Percentiles rank a stretch among this genome's conserved stretches.
Evolutionary conservation across 1,140 invertebrate species (phyloP).

Genomic region (Dendrolimus kikuchii): DNA sequence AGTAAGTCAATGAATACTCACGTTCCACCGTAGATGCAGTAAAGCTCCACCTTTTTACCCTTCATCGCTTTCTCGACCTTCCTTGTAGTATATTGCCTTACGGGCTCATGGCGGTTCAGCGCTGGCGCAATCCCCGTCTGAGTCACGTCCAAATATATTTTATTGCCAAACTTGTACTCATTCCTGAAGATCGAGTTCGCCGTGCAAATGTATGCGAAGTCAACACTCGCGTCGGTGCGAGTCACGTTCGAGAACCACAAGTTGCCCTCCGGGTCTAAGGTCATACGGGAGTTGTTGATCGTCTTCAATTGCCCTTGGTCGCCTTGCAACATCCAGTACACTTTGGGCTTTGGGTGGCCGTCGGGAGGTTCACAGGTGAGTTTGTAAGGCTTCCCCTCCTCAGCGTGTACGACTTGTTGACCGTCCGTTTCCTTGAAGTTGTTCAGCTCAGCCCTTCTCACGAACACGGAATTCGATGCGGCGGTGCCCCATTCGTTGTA

Average conservation of each 20-base stretch:
- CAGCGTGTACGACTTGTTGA: conserved; percentile 76
- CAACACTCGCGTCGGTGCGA: conserved; percentile 83
- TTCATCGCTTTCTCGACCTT: conserved; percentile 89
- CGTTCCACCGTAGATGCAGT: conserved; percentile 94
- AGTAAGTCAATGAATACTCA: conserved; percentile 69
- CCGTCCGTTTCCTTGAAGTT: conserved; percentile 87
- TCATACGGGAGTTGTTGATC: conserved; percentile 94
- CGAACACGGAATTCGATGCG: conserved; percentile 94
- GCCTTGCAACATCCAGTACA: conserved; percentile 93
- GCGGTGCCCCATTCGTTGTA: conserved; percentile 95
- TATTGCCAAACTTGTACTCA: conserved; percentile 93
- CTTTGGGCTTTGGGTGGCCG: conserved; percentile 94
- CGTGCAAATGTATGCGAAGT: conserved; percentile 91
- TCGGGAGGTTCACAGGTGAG: conserved; percentile 92
- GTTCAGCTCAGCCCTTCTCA: conserved; percentile 94
- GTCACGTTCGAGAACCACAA: conserved; percentile 97
- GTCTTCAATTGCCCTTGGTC: conserved; percentile 84
- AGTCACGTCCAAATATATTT: conserved; percentile 84
- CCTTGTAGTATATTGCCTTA: conserved; percentile 86
- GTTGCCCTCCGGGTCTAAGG: conserved; percentile 93
- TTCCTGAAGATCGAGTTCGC: conserved; percentile 90
- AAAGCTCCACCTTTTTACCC: conserved; percentile 84
- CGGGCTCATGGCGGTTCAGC: conserved; percentile 84
- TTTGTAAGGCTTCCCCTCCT: conserved; percentile 91
- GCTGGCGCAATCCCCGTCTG: conserved; percentile 82